A percentile compares a stretch with the other conserved stretches of the same genome.
These are phyloP conservation scores for Erynnis tages DNA, from an alignment of 2,888 invertebrate species.

Conservation along the genomic window DNA sequence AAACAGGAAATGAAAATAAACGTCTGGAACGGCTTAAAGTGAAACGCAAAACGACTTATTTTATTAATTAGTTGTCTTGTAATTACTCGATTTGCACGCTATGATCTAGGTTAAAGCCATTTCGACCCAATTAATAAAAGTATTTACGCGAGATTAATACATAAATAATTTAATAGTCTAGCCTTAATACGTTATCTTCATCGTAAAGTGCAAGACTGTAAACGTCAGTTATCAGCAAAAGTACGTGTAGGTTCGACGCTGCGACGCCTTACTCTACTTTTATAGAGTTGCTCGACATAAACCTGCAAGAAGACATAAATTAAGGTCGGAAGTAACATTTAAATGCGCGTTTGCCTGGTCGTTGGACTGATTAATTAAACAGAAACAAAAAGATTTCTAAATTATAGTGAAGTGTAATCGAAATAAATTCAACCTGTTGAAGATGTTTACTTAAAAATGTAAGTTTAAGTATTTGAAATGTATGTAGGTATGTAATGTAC, in stretches of 20 bases:
- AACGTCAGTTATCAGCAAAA: slow-evolving; percentile 1
- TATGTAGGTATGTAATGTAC: no score
- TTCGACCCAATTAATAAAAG: slow-evolving; percentile 14
- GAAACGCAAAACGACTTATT: slow-evolving; percentile 18
- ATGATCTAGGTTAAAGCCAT: slow-evolving; percentile 16
- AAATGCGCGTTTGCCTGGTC: no score
- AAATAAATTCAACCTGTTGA: no score
- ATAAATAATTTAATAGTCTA: slow-evolving; percentile 15
- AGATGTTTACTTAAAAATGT: no score
- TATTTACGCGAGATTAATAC: slow-evolving; percentile 13
- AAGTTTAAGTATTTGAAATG: no score
- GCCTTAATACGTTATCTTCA: slow-evolving; percentile 16
- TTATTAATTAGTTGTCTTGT: slow-evolving; percentile 20
- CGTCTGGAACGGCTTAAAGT: slow-evolving; percentile 9
- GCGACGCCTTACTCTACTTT: slow-evolving; percentile 4
- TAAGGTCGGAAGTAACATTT: neutral
- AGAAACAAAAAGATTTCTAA: no score
- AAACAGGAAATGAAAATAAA: slow-evolving; percentile 21
- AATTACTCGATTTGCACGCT: slow-evolving; percentile 15
- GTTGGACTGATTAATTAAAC: no score
- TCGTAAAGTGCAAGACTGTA: slow-evolving; percentile 3
- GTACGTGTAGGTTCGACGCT: no score
- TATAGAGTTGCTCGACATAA: slow-evolving; percentile 5
- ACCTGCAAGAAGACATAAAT: slow-evolving; percentile 1
- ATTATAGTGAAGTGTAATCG: no score